Percentiles rank a stretch among this genome's conserved stretches.
Evolutionary conservation across 2,113 vertebrate species (phyloP).

Genomic region (Pollimyrus isidori): DNA sequence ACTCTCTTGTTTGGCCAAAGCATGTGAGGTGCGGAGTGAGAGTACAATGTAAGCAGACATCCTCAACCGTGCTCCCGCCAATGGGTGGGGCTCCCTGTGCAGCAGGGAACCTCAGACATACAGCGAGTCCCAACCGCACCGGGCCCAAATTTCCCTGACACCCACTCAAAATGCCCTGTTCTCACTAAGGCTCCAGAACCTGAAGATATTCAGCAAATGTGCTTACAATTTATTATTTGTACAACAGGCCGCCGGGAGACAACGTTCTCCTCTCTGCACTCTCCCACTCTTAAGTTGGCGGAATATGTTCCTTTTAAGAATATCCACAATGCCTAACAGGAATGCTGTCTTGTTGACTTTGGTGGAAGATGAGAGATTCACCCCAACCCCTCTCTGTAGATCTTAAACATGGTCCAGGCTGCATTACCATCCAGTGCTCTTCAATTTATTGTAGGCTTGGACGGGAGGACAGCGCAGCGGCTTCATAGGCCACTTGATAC

Average conservation of each 20-base stretch:
- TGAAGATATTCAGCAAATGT: constrained; percentile 25
- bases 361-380: constrained; percentile 62
- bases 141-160: constrained; percentile 30
- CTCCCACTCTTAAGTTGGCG: constrained; percentile 34
- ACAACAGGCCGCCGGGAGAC: constrained; percentile 30
- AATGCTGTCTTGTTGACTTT: constrained; percentile 66
- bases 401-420: constrained; percentile 51
- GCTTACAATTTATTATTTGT: constrained; percentile 40
- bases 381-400: constrained; percentile 53
- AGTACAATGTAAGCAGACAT: not conserved
- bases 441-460: constrained; percentile 18
- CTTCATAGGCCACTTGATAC: not conserved
- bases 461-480: not conserved
- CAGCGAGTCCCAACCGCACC: constrained; percentile 8
- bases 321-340: constrained; percentile 62
- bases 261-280: constrained; percentile 31
- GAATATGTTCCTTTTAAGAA: constrained; percentile 55
- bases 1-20: not conserved
- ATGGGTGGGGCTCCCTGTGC: not conserved
- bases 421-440: constrained; percentile 44
- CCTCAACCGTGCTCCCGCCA: constrained; percentile 24
- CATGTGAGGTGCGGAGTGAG: too few relatives aligned
- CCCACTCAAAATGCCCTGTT: constrained; percentile 12
- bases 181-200: not conserved
- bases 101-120: constrained; percentile 14